Conservation (phyloP, 1,140 invertebrate genomes). For the Maniola jurtina region DNA sequence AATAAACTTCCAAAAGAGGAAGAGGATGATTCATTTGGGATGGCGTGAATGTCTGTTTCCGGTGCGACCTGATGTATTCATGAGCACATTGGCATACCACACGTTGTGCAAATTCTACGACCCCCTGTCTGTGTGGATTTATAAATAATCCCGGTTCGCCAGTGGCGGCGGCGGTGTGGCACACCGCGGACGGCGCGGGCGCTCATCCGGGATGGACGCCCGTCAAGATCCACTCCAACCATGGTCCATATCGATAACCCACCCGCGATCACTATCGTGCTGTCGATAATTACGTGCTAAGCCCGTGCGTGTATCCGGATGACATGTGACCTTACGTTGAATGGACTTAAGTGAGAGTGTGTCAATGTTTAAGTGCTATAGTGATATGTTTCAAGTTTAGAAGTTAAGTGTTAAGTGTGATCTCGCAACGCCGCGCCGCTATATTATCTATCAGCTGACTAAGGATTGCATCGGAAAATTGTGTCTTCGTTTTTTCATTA, state of each 20-base stretch:
- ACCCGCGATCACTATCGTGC: constrained; percentile 6
- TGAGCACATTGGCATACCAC: constrained; percentile 62
- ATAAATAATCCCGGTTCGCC: constrained; percentile 74
- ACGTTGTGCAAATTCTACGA: constrained; percentile 75
- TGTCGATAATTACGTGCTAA: constrained; percentile 16
- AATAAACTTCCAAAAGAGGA: constrained; percentile 5
- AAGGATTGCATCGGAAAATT: not conserved
- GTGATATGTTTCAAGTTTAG: not conserved
- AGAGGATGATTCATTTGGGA: constrained; percentile 23
- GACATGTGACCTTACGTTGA: constrained; percentile 9
- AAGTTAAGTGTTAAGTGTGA: not conserved
- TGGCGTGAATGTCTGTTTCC: constrained; percentile 50
- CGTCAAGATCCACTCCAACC: constrained; percentile 37
- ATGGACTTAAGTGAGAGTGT: constrained; percentile 5
- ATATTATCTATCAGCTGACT: not conserved
- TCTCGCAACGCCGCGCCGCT: not conserved
- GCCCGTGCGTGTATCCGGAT: constrained; percentile 1
- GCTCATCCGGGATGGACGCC: constrained; percentile 56
- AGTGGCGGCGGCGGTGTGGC: constrained; percentile 72
- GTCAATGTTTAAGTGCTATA: constrained; percentile 3
- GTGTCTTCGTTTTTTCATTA: not conserved
- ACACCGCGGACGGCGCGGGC: constrained; percentile 74
- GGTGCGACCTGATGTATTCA: constrained; percentile 61
- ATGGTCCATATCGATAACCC: constrained; percentile 28
- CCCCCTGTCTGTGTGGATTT: constrained; percentile 75